phyloP scores from a whole-genome alignment of 2,113 vertebrate species.

The Alosa alosa region DNA sequence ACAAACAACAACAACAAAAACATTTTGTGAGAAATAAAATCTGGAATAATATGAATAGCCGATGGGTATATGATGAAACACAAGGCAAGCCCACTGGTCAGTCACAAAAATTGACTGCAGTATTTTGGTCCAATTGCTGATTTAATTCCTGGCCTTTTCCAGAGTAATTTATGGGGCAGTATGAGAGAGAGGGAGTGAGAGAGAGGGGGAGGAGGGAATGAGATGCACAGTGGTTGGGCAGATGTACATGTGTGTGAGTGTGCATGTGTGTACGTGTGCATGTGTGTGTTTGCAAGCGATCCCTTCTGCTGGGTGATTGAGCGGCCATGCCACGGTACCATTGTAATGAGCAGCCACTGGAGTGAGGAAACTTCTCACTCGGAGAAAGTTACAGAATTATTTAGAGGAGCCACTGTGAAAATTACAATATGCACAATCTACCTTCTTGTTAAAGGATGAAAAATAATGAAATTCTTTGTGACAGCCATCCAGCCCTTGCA shows the following conservation, averaged over 20 bases:
- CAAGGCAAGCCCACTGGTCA: constrained; percentile 24
- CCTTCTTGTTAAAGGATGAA: constrained; percentile 75
- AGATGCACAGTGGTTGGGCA: constrained; percentile 49
- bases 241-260: constrained; percentile 33
- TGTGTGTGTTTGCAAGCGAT: constrained; percentile 68
- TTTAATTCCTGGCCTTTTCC: constrained; percentile 23
- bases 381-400: constrained; percentile 77
- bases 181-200: constrained; percentile 46
- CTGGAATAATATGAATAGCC: not conserved
- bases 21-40: not conserved
- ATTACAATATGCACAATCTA: constrained; percentile 78
- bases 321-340: constrained; percentile 75
- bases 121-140: constrained; percentile 30
- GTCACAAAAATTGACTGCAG: constrained; percentile 33
- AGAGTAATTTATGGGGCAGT: constrained; percentile 46
- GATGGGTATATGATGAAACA: constrained; percentile 15
- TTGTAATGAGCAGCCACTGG: constrained; percentile 70
- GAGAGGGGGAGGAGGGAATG: constrained; percentile 55
- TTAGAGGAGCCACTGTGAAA: constrained; percentile 68
- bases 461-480: constrained; percentile 80
- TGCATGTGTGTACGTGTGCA: constrained; percentile 65
- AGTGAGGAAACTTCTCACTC: constrained; percentile 68
- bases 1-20: not conserved
- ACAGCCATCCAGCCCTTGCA: constrained; percentile 73
- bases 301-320: constrained; percentile 72